Percentiles rank a stretch among this genome's conserved stretches.
phyloP scores from a whole-genome alignment of 2,113 vertebrate genomes.

The Rostratula benghalensis region DNA sequence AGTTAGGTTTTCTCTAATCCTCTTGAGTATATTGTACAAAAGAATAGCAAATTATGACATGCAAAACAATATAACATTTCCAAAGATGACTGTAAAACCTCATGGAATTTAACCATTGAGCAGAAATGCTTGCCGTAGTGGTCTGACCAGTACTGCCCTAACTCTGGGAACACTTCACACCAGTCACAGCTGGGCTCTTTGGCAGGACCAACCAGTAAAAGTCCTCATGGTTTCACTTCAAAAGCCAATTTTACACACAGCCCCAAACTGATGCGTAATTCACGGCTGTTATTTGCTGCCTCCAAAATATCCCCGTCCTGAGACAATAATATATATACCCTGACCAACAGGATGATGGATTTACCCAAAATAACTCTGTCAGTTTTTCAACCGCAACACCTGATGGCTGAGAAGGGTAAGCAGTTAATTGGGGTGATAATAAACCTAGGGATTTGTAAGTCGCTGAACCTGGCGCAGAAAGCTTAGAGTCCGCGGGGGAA shows the following conservation, averaged over 20 bases:
- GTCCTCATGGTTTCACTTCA: not conserved
- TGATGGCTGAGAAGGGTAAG: slow-evolving; percentile 24
- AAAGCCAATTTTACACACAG: not conserved
- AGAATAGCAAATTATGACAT: not conserved
- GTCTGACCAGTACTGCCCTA: not conserved
- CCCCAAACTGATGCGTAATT: not conserved
- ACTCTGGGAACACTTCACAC: not conserved
- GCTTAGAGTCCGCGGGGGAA: slow-evolving; percentile 35
- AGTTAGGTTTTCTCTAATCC: not conserved
- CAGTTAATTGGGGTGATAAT: slow-evolving; percentile 50
- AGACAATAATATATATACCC: not conserved
- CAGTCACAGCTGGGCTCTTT: not conserved
- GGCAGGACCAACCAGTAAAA: not conserved
- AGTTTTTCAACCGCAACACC: not conserved
- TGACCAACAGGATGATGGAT: not conserved
- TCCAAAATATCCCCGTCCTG: not conserved
- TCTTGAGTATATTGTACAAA: not conserved
- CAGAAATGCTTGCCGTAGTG: not conserved
- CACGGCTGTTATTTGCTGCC: not conserved
- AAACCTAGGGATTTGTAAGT: slow-evolving; percentile 5
- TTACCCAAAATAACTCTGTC: not conserved
- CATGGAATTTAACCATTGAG: not conserved
- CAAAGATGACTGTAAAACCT: not conserved
- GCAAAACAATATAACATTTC: not conserved
- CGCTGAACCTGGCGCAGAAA: not conserved